These are phyloP conservation scores for Scolanthus callimorphus DNA, from an alignment of 92 coral and sea anemone species.

Conservation along the genomic window DNA sequence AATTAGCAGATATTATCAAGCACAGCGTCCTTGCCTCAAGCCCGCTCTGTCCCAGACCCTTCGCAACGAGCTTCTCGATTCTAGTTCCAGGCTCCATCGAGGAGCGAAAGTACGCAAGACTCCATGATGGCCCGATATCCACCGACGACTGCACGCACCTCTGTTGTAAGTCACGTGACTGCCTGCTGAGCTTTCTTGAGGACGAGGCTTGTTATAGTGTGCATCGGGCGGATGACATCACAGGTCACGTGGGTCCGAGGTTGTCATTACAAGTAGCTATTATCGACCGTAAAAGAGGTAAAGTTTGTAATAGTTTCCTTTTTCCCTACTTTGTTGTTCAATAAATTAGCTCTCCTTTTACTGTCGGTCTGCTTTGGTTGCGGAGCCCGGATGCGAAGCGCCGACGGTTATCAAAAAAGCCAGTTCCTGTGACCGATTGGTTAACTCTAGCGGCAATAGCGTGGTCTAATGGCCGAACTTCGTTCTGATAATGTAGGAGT, in stretches of 20 bases:
- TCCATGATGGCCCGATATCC: conserved; percentile 23
- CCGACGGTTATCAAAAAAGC: too few species aligned
- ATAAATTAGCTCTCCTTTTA: too few species aligned
- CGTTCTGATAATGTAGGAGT: too few species aligned
- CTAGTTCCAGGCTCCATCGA: conserved; percentile 28
- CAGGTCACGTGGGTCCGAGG: background rate
- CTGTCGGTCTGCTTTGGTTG: too few species aligned
- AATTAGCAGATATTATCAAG: conserved; percentile 11
- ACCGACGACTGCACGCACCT: conserved; percentile 31
- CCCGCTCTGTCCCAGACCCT: conserved; percentile 51
- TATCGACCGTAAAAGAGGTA: conserved; percentile 68
- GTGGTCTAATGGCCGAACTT: too few species aligned
- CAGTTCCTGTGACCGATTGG: too few species aligned
- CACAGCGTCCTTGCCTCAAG: conserved; percentile 43
- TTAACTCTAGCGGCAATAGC: too few species aligned
- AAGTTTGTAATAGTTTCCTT: too few species aligned
- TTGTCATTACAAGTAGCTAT: conserved; percentile 50
- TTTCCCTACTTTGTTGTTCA: too few species aligned
- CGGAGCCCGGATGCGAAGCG: too few species aligned
- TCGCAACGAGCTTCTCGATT: conserved; percentile 56
- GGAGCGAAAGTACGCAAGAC: conserved; percentile 21
- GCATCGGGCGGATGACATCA: conserved; percentile 9
- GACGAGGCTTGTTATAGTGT: conserved; percentile 53
- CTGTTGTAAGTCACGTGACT: conserved; percentile 47
- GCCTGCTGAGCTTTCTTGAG: conserved; percentile 51